phyloP scores from a whole-genome alignment of 2,113 vertebrate genomes.

The Serilophus lunatus region DNA sequence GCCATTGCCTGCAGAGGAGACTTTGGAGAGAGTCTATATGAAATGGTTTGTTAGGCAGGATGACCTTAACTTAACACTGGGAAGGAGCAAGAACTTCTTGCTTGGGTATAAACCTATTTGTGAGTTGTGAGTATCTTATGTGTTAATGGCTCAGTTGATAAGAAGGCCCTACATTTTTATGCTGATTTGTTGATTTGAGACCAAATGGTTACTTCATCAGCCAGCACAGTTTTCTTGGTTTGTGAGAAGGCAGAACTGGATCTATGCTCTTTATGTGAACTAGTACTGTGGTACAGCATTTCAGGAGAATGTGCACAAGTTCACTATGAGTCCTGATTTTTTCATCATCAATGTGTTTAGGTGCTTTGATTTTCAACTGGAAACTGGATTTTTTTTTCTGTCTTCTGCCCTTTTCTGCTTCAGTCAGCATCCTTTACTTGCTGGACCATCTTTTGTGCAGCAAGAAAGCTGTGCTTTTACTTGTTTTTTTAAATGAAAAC shows the following conservation, averaged over 20 bases:
- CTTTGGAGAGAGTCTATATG: slow-evolving; percentile 53
- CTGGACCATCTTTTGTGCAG: background rate
- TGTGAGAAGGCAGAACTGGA: background rate
- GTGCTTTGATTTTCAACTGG: background rate
- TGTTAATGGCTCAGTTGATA: slow-evolving; percentile 1
- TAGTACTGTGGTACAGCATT: background rate
- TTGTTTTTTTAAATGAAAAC: background rate
- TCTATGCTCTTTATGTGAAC: background rate
- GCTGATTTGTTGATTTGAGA: background rate
- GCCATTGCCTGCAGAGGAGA: slow-evolving; percentile 49
- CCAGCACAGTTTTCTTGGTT: background rate
- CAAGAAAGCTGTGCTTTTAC: background rate
- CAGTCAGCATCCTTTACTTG: background rate
- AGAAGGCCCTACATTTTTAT: background rate
- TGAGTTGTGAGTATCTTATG: background rate
- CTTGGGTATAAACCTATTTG: slow-evolving; percentile 15
- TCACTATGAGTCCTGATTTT: background rate
- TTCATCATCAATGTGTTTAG: background rate
- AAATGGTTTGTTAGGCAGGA: slow-evolving; percentile 63
- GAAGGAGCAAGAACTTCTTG: slow-evolving; percentile 40
- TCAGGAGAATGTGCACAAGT: background rate
- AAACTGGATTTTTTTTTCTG: background rate
- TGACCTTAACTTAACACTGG: slow-evolving; percentile 57
- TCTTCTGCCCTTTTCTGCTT: background rate
- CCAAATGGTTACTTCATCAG: background rate